Conservation (phyloP, 2,797 vertebrate genomes). For the Peromyscus nudipes region DNA sequence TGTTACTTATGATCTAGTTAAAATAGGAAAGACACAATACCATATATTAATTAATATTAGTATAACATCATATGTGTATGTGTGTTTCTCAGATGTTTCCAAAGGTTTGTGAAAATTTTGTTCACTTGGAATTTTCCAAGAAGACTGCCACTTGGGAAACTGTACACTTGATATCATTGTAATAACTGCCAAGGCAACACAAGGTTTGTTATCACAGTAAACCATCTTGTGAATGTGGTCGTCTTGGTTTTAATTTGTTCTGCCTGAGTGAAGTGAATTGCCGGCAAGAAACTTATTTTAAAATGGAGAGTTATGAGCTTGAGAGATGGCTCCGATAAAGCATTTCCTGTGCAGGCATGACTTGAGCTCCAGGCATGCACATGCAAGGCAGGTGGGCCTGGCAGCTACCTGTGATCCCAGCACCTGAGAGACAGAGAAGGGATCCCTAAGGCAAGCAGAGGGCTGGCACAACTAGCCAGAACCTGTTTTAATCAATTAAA, state of each 20-base stretch:
- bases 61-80: background rate
- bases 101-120: constrained; percentile 16
- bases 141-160: constrained; percentile 6
- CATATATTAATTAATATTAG: constrained; percentile 18
- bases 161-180: background rate
- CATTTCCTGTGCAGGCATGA: background rate
- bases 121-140: constrained; percentile 49
- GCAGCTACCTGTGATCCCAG: background rate
- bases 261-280: background rate
- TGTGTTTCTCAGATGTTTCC: background rate
- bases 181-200: constrained; percentile 15
- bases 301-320: background rate
- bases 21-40: constrained; percentile 19
- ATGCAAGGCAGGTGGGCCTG: background rate
- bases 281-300: background rate
- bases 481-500: background rate
- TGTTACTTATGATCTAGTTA: constrained; percentile 38
- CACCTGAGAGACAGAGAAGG: too few relatives aligned
- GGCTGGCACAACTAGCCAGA: background rate
- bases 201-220: background rate
- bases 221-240: background rate
- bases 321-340: background rate
- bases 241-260: constrained; percentile 51
- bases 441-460: background rate
- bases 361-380: too few relatives aligned